Evolutionary conservation across 37 sponge, comb jelly and placozoan species (phyloP).

Genomic region (Geodia barretti): DNA sequence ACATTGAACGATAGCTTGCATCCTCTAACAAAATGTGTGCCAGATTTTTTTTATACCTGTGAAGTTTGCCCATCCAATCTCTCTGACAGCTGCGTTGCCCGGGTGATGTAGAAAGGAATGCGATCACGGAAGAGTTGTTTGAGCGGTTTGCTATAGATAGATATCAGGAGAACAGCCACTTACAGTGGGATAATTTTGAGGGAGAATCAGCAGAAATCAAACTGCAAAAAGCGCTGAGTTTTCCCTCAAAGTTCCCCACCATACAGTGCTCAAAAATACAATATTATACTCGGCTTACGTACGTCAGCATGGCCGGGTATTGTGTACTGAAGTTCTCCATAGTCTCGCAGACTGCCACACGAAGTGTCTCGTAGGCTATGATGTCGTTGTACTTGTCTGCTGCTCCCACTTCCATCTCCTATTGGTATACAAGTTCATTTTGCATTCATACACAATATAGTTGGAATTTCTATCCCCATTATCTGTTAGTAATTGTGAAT

Average conservation of each 20-base stretch:
- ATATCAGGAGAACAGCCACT: too few species aligned
- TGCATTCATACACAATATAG: too few species aligned
- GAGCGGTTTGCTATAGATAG: neutral
- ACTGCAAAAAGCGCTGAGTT: too few species aligned
- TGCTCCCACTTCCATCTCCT: constrained; percentile 76
- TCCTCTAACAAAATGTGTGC: too few species aligned
- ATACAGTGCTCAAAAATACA: neutral
- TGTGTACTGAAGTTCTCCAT: constrained; percentile 63
- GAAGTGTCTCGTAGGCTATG: constrained; percentile 79
- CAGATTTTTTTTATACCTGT: constrained; percentile 28
- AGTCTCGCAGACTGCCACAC: constrained; percentile 83
- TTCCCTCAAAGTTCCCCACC: too few species aligned
- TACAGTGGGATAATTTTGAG: too few species aligned
- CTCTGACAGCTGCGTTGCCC: constrained; percentile 13
- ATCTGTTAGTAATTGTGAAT: too few species aligned
- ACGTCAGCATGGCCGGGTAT: constrained; percentile 40
- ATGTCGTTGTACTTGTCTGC: constrained; percentile 72
- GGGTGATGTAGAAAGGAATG: constrained; percentile 50
- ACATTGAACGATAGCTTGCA: too few species aligned
- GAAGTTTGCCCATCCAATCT: constrained; percentile 49
- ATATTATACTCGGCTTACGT: neutral
- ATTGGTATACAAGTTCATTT: too few species aligned
- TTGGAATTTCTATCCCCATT: too few species aligned
- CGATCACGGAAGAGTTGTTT: constrained; percentile 37
- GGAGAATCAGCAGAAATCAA: too few species aligned